phyloP scores from a whole-genome alignment of 2,113 vertebrate species.

The Mesoclemmys tuberculata region DNA sequence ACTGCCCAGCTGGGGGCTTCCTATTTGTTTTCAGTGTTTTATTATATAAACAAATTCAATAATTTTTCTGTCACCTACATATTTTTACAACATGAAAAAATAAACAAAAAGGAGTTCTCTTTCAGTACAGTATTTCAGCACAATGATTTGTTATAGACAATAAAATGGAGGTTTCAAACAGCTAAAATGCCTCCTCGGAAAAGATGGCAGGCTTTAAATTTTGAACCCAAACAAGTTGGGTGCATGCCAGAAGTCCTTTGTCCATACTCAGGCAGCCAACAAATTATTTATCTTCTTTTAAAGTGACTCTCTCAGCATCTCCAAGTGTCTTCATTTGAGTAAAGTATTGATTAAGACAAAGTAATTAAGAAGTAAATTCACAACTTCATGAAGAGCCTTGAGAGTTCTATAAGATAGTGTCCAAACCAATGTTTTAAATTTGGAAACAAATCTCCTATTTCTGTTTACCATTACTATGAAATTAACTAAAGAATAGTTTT shows the following conservation, averaged over 20 bases:
- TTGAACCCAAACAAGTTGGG: slow-evolving; percentile 51
- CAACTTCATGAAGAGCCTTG: slow-evolving; percentile 17
- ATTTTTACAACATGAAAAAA: background rate
- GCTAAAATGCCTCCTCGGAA: slow-evolving; percentile 28
- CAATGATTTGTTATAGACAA: slow-evolving; percentile 3
- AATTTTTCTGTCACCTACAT: background rate
- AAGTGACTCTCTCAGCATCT: slow-evolving; percentile 39
- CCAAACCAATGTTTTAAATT: slow-evolving; percentile 16
- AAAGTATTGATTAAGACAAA: slow-evolving; percentile 67
- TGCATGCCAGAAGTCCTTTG: slow-evolving; percentile 21
- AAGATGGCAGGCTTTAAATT: slow-evolving; percentile 41
- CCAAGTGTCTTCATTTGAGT: slow-evolving; percentile 30
- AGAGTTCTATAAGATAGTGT: background rate
- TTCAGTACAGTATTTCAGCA: background rate
- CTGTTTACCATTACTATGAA: background rate
- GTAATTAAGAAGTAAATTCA: slow-evolving; percentile 56
- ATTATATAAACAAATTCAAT: background rate
- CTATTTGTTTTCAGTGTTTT: background rate
- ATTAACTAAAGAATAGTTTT: background rate
- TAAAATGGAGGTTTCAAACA: slow-evolving; percentile 9
- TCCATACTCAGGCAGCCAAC: slow-evolving; percentile 23
- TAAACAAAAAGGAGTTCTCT: background rate
- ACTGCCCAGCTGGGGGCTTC: background rate
- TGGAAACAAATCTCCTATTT: slow-evolving; percentile 2
- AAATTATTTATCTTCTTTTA: slow-evolving; percentile 62